Evolutionary conservation across 2,113 vertebrate genomes (phyloP).

Genomic region (Columbina picui): DNA sequence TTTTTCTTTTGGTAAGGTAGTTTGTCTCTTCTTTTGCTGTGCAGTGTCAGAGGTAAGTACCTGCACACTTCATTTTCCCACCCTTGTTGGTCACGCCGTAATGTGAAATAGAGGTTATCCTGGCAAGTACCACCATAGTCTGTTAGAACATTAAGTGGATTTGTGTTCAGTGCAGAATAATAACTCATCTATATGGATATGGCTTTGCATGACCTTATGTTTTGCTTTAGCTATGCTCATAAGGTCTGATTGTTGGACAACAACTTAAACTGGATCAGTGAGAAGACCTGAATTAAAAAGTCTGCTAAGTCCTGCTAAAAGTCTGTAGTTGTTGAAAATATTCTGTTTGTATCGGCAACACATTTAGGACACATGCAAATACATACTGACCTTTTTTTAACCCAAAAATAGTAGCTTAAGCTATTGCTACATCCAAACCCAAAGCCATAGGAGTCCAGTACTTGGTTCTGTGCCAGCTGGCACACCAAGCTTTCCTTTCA

Average conservation of each 20-base stretch:
- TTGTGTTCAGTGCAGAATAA: neutral
- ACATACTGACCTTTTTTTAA: accelerated
- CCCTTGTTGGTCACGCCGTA: neutral
- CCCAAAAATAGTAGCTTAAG: neutral
- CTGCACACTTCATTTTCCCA: neutral
- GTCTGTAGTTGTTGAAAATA: neutral
- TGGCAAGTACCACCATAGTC: accelerated
- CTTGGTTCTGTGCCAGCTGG: neutral
- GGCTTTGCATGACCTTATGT: neutral
- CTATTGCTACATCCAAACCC: neutral
- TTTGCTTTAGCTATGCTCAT: neutral
- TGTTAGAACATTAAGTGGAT: neutral
- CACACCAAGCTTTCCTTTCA: neutral
- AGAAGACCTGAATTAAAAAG: neutral
- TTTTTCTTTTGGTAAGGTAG: neutral
- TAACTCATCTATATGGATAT: accelerated
- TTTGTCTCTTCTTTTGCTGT: neutral
- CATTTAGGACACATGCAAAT: neutral
- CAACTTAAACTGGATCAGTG: neutral
- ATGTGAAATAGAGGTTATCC: neutral
- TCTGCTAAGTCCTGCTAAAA: no score
- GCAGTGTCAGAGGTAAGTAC: neutral
- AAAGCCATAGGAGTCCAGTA: accelerated
- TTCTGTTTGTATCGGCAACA: neutral
- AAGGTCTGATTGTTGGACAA: accelerated